These are phyloP conservation scores for Ploceus nigricollis DNA, from an alignment of 2,113 vertebrate genomes.

Conservation along the genomic window DNA sequence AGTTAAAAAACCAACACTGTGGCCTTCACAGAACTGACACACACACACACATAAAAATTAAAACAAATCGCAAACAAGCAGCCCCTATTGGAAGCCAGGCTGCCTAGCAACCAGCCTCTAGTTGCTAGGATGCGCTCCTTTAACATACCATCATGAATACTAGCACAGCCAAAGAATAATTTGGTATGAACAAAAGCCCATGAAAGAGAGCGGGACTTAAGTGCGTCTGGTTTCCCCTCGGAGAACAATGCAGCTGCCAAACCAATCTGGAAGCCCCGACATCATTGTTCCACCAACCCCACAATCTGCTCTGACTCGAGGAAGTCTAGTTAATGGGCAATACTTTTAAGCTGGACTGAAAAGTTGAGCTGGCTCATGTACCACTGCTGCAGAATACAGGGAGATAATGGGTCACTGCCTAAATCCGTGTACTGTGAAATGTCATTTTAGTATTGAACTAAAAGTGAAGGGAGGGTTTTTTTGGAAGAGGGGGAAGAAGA, in stretches of 20 bases:
- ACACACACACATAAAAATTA: background rate
- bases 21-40: constrained; percentile 59
- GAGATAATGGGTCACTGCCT: constrained; percentile 70
- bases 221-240: constrained; percentile 87
- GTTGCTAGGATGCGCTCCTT: constrained; percentile 94
- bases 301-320: constrained; percentile 82
- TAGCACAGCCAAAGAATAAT: constrained; percentile 89
- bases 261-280: constrained; percentile 88
- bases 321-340: constrained; percentile 79
- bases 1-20: constrained; percentile 68
- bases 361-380: constrained; percentile 73
- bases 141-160: constrained; percentile 89
- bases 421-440: constrained; percentile 67
- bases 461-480: background rate
- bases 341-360: constrained; percentile 75
- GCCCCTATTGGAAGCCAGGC: constrained; percentile 79
- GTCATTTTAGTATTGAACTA: constrained; percentile 61
- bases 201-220: constrained; percentile 80
- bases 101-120: constrained; percentile 85
- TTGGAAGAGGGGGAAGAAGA: background rate
- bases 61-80: constrained; percentile 72
- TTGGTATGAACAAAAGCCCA: constrained; percentile 87
- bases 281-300: constrained; percentile 84
- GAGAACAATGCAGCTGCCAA: constrained; percentile 90
- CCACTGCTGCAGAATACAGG: constrained; percentile 36